Percentiles rank a stretch among this genome's conserved stretches.
phyloP scores from a whole-genome alignment of 2,797 vertebrate species.

The Cephalopachus bancanus region DNA sequence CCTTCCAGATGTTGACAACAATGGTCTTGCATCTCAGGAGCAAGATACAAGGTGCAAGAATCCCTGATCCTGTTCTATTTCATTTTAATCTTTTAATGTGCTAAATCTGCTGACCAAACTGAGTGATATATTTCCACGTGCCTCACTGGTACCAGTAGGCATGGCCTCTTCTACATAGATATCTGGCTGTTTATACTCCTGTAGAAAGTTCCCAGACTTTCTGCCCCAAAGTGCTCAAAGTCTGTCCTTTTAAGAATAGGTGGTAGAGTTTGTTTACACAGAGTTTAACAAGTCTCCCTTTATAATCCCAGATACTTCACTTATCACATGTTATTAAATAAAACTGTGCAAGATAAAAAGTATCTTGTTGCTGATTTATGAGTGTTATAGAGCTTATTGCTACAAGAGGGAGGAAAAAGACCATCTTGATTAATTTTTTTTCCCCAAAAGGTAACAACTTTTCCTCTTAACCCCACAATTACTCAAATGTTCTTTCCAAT shows the following conservation, averaged over 20 bases:
- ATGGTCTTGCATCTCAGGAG: background rate
- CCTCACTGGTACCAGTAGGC: background rate
- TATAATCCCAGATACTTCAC: constrained; percentile 3
- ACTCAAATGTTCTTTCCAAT: background rate
- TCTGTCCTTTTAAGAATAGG: background rate
- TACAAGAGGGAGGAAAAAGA: background rate
- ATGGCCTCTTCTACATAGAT: background rate
- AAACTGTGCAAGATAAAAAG: background rate
- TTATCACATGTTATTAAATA: constrained; percentile 21
- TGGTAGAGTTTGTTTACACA: background rate
- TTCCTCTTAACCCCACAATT: background rate
- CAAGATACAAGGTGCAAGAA: background rate
- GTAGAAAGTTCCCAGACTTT: background rate
- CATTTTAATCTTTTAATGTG: background rate
- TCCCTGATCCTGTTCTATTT: background rate
- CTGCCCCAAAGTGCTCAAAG: background rate
- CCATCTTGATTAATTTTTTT: background rate
- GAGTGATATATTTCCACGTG: background rate
- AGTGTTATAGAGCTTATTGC: background rate
- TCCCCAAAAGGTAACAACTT: background rate
- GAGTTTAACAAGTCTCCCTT: constrained; percentile 5
- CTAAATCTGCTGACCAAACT: background rate
- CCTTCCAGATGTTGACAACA: background rate
- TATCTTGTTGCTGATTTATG: background rate
- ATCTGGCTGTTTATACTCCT: background rate